Conservation (phyloP, 2,797 vertebrate species). For the Anguilla anguilla region DNA sequence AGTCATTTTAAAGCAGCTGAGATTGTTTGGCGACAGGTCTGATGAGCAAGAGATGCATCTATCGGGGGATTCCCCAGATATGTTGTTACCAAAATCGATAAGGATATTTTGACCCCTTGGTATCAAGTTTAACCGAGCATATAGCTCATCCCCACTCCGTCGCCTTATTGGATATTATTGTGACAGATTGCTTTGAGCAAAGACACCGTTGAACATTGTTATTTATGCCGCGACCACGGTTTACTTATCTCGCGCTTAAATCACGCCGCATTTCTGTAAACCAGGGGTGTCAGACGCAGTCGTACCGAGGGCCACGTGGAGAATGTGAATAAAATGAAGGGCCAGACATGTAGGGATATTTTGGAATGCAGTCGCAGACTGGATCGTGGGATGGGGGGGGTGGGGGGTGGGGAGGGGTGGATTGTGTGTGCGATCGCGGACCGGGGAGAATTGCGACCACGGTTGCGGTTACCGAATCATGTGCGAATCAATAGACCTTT, state of each 20-base stretch:
- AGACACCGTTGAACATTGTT: constrained; percentile 45
- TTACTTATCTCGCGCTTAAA: constrained; percentile 37
- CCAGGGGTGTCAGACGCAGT: too few species aligned
- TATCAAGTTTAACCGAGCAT: neutral
- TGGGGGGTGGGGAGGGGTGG: too few species aligned
- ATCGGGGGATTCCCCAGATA: neutral
- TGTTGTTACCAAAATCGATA: neutral
- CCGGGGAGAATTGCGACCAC: too few species aligned
- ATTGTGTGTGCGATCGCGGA: too few species aligned
- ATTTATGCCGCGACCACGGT: constrained; percentile 53
- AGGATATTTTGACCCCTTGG: constrained; percentile 8
- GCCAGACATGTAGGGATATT: too few species aligned
- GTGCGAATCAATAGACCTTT: too few species aligned
- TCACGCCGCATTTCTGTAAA: constrained; percentile 40
- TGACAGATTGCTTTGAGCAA: constrained; percentile 5
- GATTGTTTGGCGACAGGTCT: neutral
- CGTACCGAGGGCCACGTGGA: too few species aligned
- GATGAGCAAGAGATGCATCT: neutral
- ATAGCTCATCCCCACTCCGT: neutral
- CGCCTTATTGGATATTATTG: constrained; percentile 3
- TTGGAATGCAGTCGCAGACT: too few species aligned
- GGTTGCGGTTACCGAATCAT: too few species aligned
- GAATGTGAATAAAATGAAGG: too few species aligned
- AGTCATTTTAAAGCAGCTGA: neutral
- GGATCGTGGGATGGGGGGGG: too few species aligned